Base-by-base conservation (phyloP, 2,797 vertebrate species). In the Falco berigora region DNA sequence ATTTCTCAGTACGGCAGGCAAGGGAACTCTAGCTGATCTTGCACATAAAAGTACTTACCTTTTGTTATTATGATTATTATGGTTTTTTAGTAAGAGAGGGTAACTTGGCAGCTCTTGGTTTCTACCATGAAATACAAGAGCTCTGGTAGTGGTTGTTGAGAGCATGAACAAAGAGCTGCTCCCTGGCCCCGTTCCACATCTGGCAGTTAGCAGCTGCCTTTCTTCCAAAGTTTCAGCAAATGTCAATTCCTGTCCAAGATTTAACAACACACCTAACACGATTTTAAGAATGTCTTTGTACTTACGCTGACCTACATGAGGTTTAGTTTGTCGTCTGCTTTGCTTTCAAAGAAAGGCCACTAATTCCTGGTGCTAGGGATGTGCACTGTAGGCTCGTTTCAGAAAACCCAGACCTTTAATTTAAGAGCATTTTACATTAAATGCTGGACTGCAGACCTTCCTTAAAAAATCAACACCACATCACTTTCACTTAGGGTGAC, bases 111-210 rank as follows among this genome's bases (percentile, higher is more conserved):
- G 2, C 1, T 59, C 56, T 47, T 27, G 30, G 44, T 47, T 42
- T 47, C 58, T 61, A 2, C 6, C 1, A 10, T 0, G 56, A 34
- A 44, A 44, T 8, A 7, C 0, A 1, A 40, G 63, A 32, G 77
- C 28, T 46, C 69, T 1, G 5, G 5, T 23, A 34, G 17, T 0
- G 20, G 4, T 6, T 9, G 10, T 1, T 3, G 30, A 38, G 21
- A n/a, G 55, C 25, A 22, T 14, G 64, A 49, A 71, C 25, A 14
- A 63, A 17, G 9, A 58, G 46, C 34, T 36, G 82, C 50, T 73
- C 42, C 46, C 1, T 5, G 8, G 32, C 76, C 80, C 22, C 3
- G 18, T 75, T 25, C 79, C 36, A 36, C 5, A 12, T 20, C 28
- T 13, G 3, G 72, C 49, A 56, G 42, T 18, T 9, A 36, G 30